A percentile compares a stretch with the other conserved stretches of the same genome.
phyloP scores from a whole-genome alignment of 2,888 invertebrate species.

The Cheilosia urbana region DNA sequence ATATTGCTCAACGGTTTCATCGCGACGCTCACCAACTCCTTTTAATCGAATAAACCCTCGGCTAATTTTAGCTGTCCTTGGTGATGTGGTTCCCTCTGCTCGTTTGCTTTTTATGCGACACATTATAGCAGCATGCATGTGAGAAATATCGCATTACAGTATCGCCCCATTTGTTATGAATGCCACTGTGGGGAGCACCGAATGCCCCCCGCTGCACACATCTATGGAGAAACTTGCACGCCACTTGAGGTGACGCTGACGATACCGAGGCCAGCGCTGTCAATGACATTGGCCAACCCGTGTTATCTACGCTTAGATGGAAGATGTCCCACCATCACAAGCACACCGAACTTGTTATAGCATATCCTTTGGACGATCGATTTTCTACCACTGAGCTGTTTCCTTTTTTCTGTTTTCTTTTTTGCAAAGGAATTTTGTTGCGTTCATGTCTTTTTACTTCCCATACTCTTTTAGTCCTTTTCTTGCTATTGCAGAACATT shows the following conservation, averaged over 20 bases:
- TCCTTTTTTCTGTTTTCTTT: slow-evolving; percentile 52
- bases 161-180: slow-evolving; percentile 48
- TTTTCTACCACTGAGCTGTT: slow-evolving; percentile 48
- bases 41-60: slow-evolving; percentile 57
- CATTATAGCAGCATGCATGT: slow-evolving; percentile 61
- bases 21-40: background rate
- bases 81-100: slow-evolving; percentile 19
- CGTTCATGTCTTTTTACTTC: slow-evolving; percentile 17
- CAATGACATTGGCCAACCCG: slow-evolving; percentile 67
- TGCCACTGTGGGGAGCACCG: slow-evolving; percentile 4
- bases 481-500: slow-evolving; percentile 23
- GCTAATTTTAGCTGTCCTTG: slow-evolving; percentile 71
- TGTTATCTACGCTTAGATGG: slow-evolving; percentile 12
- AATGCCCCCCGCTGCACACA: background rate
- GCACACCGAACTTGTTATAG: slow-evolving; percentile 32
- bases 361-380: slow-evolving; percentile 61
- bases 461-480: background rate
- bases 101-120: slow-evolving; percentile 14
- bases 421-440: slow-evolving; percentile 31
- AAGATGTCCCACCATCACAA: background rate
- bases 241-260: slow-evolving; percentile 49
- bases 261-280: slow-evolving; percentile 52
- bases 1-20: background rate
- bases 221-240: slow-evolving; percentile 7
- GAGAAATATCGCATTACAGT: slow-evolving; percentile 62